Conservation (phyloP, 2,888 invertebrate species). For the Nephrocerus scutellatus region DNA sequence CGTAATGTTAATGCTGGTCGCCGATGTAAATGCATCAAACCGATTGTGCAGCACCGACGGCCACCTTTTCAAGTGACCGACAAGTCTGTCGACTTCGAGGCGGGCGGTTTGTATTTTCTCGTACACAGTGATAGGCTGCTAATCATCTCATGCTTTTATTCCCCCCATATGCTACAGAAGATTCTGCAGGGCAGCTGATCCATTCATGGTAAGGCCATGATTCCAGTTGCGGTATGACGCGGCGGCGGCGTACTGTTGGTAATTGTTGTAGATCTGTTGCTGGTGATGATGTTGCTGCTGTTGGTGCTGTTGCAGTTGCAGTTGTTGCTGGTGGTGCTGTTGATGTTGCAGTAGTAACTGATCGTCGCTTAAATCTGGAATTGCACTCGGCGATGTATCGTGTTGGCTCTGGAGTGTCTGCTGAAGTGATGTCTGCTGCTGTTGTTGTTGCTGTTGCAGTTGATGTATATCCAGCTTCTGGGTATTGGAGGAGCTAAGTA, state of each 20-base stretch:
- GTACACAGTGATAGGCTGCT: not conserved
- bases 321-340: constrained; percentile 41
- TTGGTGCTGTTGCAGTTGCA: constrained; percentile 30
- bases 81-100: constrained; percentile 2
- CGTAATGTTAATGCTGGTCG: no score
- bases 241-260: constrained; percentile 40
- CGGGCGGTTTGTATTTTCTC: constrained; percentile 22
- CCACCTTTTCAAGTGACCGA: not conserved
- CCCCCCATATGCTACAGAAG: constrained; percentile 39
- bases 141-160: constrained; percentile 9
- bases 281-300: constrained; percentile 32
- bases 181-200: constrained; percentile 40
- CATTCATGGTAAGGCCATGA: constrained; percentile 38
- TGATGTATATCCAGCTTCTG: constrained; percentile 31
- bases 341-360: constrained; percentile 41
- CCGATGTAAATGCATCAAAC: no score
- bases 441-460: constrained; percentile 30
- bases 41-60: not conserved
- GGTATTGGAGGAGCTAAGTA: constrained; percentile 27
- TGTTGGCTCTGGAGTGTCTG: constrained; percentile 34
- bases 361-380: no score
- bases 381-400: constrained; percentile 30
- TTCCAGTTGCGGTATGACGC: constrained; percentile 40
- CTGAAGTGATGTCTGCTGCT: no score
- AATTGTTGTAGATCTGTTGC: constrained; percentile 40